Base-by-base conservation (phyloP, 37 sponge, comb jelly and placozoan species). In the Cliona cf. orientalis region DNA sequence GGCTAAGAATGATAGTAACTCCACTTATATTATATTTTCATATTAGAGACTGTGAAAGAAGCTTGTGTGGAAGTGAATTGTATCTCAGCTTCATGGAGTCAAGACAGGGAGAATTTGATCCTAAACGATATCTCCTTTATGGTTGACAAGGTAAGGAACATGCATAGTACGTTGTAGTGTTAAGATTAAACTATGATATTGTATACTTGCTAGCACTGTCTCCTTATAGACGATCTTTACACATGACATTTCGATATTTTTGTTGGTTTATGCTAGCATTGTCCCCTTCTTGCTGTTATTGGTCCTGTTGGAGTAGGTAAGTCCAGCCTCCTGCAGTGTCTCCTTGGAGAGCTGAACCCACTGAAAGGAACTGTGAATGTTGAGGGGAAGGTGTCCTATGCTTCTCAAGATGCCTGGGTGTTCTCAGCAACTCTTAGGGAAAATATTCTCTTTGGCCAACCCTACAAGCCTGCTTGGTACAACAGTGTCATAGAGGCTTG, bases 291-390 rank as follows among this genome's bases (percentile, higher is more conserved):
- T 37, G 85, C 80, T 26, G 58, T 89, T 41, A 80, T 89, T 35
- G 90, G 90, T 40, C 85, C 90, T 44, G 90, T 89, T 76, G 90
- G 90, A 84, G 72, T 85, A 49, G 90, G 90, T 65, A 89, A 89
- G 91, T 81, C 91, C 45, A 81, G 86, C 36, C 40, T 90, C 9
- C 86, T 90, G 11, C 91, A 90, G 62, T 75, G 81, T 60, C 46
- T 90, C 53, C 69, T 90, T 62, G 40, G 78, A 62, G 91, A 90
- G 58, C 81, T 90, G 49, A 19, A 71, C 42, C 75, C 81, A 46
- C 1, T 80, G 63, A 45, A 59, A 36, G 91, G 91, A 0, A 29
- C 25, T 1, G 82, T 90, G 56, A 42, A 73, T 36, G 55, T 87
- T 40, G 53, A 59, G 43, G 92, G 92, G 23, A 69, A n/a, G 12